Percentiles rank a stretch among this genome's conserved stretches.
phyloP scores from a whole-genome alignment of 2,888 invertebrate genomes.

The Sphaerophoria rueppellii region DNA sequence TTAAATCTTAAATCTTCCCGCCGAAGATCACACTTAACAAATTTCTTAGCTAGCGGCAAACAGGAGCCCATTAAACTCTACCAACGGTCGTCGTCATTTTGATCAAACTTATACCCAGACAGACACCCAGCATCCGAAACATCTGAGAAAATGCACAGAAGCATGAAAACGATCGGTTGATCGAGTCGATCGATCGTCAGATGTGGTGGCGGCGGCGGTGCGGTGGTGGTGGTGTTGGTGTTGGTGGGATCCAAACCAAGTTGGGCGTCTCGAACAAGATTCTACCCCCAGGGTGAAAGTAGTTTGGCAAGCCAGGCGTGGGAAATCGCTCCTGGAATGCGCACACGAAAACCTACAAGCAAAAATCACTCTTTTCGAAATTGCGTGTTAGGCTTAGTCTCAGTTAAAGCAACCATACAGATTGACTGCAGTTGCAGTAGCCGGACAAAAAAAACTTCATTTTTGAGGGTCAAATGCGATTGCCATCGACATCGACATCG shows the following conservation, averaged over 20 bases:
- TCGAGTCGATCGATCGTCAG: conserved; percentile 33
- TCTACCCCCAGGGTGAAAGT: conserved; percentile 71
- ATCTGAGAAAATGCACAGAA: conserved; percentile 56
- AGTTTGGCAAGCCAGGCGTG: conserved; percentile 63
- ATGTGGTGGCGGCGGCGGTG: conserved; percentile 22
- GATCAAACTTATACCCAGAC: conserved; percentile 27
- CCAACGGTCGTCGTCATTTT: conserved; percentile 7
- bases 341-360: conserved; percentile 58
- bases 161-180: conserved; percentile 50
- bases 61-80: conserved; percentile 59
- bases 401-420: conserved; percentile 16
- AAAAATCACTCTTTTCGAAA: conserved; percentile 26
- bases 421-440: conserved; percentile 36
- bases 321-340: conserved; percentile 73
- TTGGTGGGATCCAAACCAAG: conserved; percentile 54
- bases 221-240: background rate
- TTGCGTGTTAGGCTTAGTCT: conserved; percentile 71
- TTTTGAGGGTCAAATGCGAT: conserved; percentile 72
- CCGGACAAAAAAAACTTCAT: conserved; percentile 17
- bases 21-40: conserved; percentile 70
- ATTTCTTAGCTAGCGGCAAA: conserved; percentile 70
- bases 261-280: conserved; percentile 65
- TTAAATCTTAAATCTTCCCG: conserved; percentile 59
- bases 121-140: conserved; percentile 5
- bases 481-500: conserved; percentile 47